A percentile compares a stretch with the other conserved stretches of the same genome.
These are phyloP conservation scores for Silurus meridionalis DNA, from an alignment of 2,113 vertebrate genomes.

Conservation along the genomic window DNA sequence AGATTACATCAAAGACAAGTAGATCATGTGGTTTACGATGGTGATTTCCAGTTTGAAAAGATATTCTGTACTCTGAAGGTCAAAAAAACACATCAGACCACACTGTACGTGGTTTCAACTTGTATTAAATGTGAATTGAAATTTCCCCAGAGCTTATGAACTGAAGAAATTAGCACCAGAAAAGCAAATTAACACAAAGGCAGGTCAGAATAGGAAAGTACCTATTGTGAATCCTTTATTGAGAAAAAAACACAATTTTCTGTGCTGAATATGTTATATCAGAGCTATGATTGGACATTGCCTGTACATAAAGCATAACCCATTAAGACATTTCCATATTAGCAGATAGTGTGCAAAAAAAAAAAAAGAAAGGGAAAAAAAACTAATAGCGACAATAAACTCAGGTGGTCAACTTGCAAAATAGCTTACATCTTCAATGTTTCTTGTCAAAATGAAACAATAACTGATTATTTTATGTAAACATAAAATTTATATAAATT, in stretches of 20 bases:
- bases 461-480: too few species aligned
- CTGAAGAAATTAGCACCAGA: not conserved
- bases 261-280: not conserved
- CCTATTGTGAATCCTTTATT: not conserved
- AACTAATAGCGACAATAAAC: not conserved
- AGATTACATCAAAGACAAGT: slow-evolving; percentile 19
- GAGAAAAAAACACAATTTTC: not conserved
- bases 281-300: not conserved
- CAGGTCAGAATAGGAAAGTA: not conserved
- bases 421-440: not conserved
- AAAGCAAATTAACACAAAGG: not conserved
- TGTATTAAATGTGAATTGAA: not conserved
- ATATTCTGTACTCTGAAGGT: not conserved
- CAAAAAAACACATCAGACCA: not conserved
- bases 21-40: not conserved
- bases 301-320: not conserved
- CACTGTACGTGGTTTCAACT: not conserved
- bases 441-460: not conserved
- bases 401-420: not conserved
- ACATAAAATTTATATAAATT: too few species aligned
- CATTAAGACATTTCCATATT: not conserved
- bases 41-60: not conserved
- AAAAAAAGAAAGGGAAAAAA: too few species aligned
- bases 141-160: not conserved
- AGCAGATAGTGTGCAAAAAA: not conserved